phyloP scores from a whole-genome alignment of 1,140 invertebrate genomes.

The Papilio xuthus region DNA sequence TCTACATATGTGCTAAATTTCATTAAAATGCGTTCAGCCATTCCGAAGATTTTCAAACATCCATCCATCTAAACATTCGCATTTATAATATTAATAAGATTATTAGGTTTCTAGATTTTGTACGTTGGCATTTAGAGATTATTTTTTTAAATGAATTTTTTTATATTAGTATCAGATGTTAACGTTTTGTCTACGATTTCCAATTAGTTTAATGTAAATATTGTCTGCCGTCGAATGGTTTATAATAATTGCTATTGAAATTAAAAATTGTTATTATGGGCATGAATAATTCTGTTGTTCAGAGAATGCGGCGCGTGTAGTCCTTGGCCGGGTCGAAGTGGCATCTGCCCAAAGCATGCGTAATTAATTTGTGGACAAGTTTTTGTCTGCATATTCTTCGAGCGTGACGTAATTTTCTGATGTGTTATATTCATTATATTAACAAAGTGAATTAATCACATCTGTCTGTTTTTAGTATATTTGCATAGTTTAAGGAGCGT shows the following conservation, averaged over 20 bases:
- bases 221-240: neutral
- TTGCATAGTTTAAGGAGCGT: too few species aligned
- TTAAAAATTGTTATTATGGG: neutral
- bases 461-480: too few species aligned
- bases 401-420: conserved; percentile 15
- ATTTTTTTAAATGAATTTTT: neutral
- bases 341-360: conserved; percentile 34
- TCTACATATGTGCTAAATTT: too few species aligned
- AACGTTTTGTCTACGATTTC: neutral
- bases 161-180: neutral
- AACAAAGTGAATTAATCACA: neutral
- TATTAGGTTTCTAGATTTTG: too few species aligned
- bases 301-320: conserved; percentile 29
- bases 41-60: too few species aligned
- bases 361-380: conserved; percentile 33
- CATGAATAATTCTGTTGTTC: neutral
- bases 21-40: too few species aligned
- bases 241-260: neutral
- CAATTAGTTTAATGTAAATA: neutral
- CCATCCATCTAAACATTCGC: too few species aligned
- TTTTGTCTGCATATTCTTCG: conserved; percentile 30
- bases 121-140: too few species aligned
- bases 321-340: conserved; percentile 31
- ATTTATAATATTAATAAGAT: too few species aligned
- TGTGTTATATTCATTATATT: conserved; percentile 1